phyloP scores from a whole-genome alignment of 2,888 invertebrate species.

The Trichopoda pennipes region DNA sequence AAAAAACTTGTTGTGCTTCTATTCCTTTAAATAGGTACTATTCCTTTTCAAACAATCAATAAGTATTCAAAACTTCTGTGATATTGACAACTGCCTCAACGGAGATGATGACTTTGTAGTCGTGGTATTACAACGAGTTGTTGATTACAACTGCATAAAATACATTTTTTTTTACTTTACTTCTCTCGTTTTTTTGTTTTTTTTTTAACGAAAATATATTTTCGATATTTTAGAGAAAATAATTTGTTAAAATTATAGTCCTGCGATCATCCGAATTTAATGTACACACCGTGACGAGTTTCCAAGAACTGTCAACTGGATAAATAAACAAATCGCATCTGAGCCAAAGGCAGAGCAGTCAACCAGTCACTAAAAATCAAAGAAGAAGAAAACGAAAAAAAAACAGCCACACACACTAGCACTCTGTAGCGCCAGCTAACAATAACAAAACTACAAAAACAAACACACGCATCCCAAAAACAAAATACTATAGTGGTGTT shows the following conservation, averaged over 20 bases:
- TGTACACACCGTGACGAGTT: slow-evolving; percentile 79
- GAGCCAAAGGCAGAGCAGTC: slow-evolving; percentile 61
- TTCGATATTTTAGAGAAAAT: slow-evolving; percentile 36
- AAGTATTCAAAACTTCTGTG: not conserved
- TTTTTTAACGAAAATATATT: slow-evolving; percentile 16
- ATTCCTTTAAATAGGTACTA: not conserved
- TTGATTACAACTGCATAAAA: slow-evolving; percentile 30
- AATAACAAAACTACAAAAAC: slow-evolving; percentile 35
- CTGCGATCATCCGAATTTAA: slow-evolving; percentile 73
- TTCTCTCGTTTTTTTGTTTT: slow-evolving; percentile 2
- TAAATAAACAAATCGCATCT: slow-evolving; percentile 75
- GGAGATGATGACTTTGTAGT: slow-evolving; percentile 30
- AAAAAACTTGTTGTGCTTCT: not conserved
- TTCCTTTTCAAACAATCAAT: not conserved
- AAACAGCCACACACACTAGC: slow-evolving; percentile 17
- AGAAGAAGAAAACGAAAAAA: slow-evolving; percentile 11
- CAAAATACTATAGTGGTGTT: not conserved
- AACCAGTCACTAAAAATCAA: slow-evolving; percentile 39
- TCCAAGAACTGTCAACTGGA: slow-evolving; percentile 79
- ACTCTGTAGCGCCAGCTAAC: slow-evolving; percentile 60
- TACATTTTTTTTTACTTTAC: not conserved
- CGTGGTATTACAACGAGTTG: slow-evolving; percentile 31
- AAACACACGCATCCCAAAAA: not conserved
- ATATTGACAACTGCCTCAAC: not conserved
- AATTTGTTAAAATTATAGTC: slow-evolving; percentile 25